Evolutionary conservation across 2,888 invertebrate genomes (phyloP).

Genomic region (Xanthia icteritia): DNA sequence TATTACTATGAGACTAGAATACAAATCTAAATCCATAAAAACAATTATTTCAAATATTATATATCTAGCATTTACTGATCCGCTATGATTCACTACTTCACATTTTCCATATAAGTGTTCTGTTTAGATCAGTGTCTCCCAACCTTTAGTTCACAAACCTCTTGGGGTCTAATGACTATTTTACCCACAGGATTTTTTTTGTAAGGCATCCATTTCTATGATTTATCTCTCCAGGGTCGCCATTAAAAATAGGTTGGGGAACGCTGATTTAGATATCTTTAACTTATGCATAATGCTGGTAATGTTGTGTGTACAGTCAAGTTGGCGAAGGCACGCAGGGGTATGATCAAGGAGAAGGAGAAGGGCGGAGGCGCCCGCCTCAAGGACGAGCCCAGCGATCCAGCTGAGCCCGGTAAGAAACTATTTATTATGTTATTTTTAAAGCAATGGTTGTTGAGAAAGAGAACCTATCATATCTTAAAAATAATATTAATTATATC

Average conservation of each 20-base stretch:
- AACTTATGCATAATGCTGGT: slow-evolving; percentile 25
- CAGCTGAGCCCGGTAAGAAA: slow-evolving; percentile 86
- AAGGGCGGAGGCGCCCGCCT: slow-evolving; percentile 90
- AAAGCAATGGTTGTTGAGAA: too few species aligned
- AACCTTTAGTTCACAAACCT: background rate
- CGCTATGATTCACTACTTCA: background rate
- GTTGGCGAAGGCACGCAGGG: slow-evolving; percentile 91
- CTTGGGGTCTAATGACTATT: background rate
- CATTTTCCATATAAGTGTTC: background rate
- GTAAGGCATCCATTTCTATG: fast-evolving
- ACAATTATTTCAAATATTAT: background rate
- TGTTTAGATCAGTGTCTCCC: slow-evolving; percentile 1
- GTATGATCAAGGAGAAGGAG: slow-evolving; percentile 91
- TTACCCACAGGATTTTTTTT: too few species aligned
- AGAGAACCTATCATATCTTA: too few species aligned
- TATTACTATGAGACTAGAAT: background rate
- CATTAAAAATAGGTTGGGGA: background rate
- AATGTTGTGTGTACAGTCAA: slow-evolving; percentile 82
- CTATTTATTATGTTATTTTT: too few species aligned
- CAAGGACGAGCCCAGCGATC: slow-evolving; percentile 89
- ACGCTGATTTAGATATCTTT: background rate
- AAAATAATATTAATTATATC: background rate
- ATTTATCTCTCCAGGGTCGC: background rate
- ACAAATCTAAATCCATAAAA: background rate
- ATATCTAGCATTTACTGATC: background rate